Evolutionary conservation across 2,113 vertebrate species (phyloP).

Genomic region (Dascyllus trimaculatus): DNA sequence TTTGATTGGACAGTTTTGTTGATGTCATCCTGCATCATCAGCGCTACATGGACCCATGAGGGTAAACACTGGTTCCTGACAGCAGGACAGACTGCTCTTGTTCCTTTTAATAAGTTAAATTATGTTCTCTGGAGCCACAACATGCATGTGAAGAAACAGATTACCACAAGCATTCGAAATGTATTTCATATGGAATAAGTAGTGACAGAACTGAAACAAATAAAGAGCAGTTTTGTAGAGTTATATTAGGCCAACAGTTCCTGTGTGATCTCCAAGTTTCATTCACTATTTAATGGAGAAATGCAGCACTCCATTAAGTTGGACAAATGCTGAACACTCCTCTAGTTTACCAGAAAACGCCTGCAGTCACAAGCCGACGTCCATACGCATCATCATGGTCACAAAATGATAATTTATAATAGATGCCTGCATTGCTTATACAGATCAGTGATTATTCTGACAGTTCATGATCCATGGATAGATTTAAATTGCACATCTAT

Average conservation of each 20-base stretch:
- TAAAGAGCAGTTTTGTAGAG: too few species aligned
- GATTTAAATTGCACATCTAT: neutral
- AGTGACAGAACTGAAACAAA: neutral
- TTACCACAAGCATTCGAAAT: neutral
- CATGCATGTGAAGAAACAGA: neutral
- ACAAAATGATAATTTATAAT: too few species aligned
- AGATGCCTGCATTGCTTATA: too few species aligned
- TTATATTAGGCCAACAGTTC: too few species aligned
- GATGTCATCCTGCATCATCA: neutral
- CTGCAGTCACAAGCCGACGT: neutral
- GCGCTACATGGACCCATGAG: neutral
- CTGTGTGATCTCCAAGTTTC: too few species aligned
- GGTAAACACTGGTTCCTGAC: slow-evolving; percentile 9
- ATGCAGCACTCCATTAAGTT: too few species aligned
- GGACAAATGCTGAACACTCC: neutral
- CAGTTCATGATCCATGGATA: neutral
- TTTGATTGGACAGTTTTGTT: neutral
- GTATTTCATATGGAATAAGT: neutral
- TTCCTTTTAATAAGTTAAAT: neutral
- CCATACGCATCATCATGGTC: too few species aligned
- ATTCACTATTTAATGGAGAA: too few species aligned
- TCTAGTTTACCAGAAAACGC: neutral
- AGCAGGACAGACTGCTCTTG: neutral
- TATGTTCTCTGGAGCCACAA: neutral
- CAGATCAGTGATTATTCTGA: neutral